Evolutionary conservation across 2,113 vertebrate genomes (phyloP).

Genomic region (Tor tambroides): DNA sequence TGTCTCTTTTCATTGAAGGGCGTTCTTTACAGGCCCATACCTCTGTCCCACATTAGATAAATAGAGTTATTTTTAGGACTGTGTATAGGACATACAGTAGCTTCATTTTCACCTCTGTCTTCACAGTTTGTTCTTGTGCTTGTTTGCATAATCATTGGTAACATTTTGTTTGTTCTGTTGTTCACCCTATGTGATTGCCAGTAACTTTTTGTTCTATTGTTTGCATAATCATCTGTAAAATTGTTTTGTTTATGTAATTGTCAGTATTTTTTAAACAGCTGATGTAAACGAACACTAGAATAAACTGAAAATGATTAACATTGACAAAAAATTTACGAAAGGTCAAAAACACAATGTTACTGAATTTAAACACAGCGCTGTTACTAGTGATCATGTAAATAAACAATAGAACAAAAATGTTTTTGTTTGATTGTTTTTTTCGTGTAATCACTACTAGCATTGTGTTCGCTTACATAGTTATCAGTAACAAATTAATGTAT

Average conservation of each 20-base stretch:
- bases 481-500: background rate
- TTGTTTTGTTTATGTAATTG: background rate
- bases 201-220: background rate
- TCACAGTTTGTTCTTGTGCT: background rate
- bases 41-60: constrained; percentile 39
- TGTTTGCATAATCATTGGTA: background rate
- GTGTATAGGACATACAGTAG: background rate
- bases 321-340: no score
- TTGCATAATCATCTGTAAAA: background rate
- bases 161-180: background rate
- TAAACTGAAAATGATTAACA: background rate
- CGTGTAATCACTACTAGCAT: background rate
- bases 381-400: background rate
- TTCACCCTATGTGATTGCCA: background rate
- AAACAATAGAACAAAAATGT: background rate
- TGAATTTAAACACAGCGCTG: background rate
- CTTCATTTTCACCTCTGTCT: constrained; percentile 34
- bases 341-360: background rate
- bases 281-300: background rate
- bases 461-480: background rate
- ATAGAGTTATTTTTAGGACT: constrained; percentile 42
- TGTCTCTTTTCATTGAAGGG: constrained; percentile 51
- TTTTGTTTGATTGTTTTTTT: background rate
- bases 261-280: background rate
- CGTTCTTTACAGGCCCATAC: constrained; percentile 44